Evolutionary conservation across 2,797 vertebrate species (phyloP).

Genomic region (Cirrhinus mrigala): DNA sequence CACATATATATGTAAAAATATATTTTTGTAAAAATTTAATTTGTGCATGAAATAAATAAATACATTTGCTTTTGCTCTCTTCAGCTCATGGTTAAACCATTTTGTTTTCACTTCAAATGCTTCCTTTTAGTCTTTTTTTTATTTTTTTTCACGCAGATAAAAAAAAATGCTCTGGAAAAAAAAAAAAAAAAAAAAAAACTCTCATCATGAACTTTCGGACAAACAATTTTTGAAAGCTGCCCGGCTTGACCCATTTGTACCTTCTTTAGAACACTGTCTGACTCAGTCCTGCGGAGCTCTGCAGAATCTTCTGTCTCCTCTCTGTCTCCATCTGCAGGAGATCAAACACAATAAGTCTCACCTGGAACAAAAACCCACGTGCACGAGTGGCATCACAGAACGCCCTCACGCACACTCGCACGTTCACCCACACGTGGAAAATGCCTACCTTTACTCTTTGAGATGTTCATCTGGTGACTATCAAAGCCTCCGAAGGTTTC

Average conservation of each 20-base stretch:
- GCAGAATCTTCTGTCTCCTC: slow-evolving; percentile 87
- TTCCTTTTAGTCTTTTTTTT: not conserved
- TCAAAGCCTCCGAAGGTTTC: slow-evolving; percentile 95
- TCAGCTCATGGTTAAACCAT: not conserved
- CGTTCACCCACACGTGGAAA: not conserved
- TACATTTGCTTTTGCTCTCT: not conserved
- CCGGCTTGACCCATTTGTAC: slow-evolving; percentile 67
- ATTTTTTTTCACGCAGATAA: not conserved
- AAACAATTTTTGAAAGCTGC: slow-evolving; percentile 9
- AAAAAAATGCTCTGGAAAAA: too few relatives aligned
- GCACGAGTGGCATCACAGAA: not conserved
- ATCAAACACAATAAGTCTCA: slow-evolving; percentile 10
- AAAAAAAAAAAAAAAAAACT: too few relatives aligned
- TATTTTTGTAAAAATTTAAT: too few relatives aligned
- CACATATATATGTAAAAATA: too few relatives aligned
- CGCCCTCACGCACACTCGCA: not conserved
- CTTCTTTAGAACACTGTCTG: slow-evolving; percentile 93
- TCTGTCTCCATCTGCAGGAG: slow-evolving; percentile 83
- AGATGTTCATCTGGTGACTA: slow-evolving; percentile 90
- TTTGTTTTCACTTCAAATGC: not conserved
- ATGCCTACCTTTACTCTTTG: slow-evolving; percentile 80
- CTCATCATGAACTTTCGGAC: not conserved
- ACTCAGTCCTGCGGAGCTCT: slow-evolving; percentile 92
- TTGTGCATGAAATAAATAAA: too few relatives aligned
- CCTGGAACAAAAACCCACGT: slow-evolving; percentile 9